Evolutionary conservation across 2,113 vertebrate species (phyloP), one percentile per base, ranked within the genome.

Genomic region (Ibidorhyncha struthersii): DNA sequence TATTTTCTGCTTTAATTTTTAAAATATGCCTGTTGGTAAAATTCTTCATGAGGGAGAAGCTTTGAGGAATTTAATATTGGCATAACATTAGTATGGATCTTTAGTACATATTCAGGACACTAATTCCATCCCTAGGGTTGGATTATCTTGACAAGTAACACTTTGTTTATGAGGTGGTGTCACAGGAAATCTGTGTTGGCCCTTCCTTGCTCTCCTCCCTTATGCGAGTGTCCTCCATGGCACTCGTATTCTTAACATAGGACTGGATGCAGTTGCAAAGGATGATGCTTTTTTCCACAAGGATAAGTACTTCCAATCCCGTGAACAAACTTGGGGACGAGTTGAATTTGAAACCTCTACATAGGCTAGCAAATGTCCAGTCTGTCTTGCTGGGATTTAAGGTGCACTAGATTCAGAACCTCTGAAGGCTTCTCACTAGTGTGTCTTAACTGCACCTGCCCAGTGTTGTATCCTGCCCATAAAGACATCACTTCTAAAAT

Each of bases 261-360:
- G 25, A 52, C 26, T 89, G 69, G 47, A 43, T 56, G n/a, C 49
- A 27, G 13, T 27, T 74, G 20, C 61, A 72, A 50, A 58, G 45
- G 58, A 23, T 67, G 29, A 41, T 58, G 23, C 38, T 45, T 29
- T n/a, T 29, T 23, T 41, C n/a, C 34, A 70, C 25, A 65, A 50
- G 30, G 56, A 34, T 52, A 70, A 84, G 32, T 52, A 25, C 14
- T 85, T 94, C 49, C 4, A 66, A 0, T 62, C 50, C 43, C 27
- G 27, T 29, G 27, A 88, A 52, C 0, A 0, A 66, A 70, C 16
- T 4, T 30, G 53, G 26, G 62, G 6, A 41, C 40, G 40, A 40
- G 40, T 40, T 40, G 40, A 40, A 40, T 40, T 40, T 40, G 40
- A 12, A 40, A 40, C 40, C 40, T 40, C 10, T 4, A n/a, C 45